Base-by-base conservation (phyloP, 2,797 vertebrate genomes). In the Aphelocoma californica region DNA sequence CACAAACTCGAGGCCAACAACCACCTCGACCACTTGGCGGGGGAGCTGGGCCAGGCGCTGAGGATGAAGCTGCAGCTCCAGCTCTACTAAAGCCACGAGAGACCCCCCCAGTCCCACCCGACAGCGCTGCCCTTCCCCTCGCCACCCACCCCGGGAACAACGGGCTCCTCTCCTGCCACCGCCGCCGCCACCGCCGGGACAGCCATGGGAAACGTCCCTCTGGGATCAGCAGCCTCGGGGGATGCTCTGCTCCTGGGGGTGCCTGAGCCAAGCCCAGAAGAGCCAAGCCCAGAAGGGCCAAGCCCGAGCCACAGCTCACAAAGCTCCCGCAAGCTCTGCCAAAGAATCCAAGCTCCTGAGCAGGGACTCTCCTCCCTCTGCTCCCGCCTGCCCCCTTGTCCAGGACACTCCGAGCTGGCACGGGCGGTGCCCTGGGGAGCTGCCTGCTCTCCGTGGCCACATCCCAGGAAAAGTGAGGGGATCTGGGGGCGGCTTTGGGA, bases 41-140 rank as follows among this genome's bases (percentile, higher is more conserved):
- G 98, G 60, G 98, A 99, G 82, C 97, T 98, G 75, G 98, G 98
- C 93, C 98, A 97, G 58, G 98, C 98, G 34, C 98, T 99, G 96
- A 97, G 98, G 97, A 98, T 99, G 97, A 99, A 98, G 97, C 98
- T 99, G 78, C 98, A 98, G 94, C 97, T 99, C 95, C 98, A 98
- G 94, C 98, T 99, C 98, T 98, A 99, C 97, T 97, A 96, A 88
- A 38, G 8, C 60, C 88, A 1, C 18, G 2, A n/a, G 71, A 85
- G 53, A 58, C 11, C 34, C 48, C 84, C 84, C 90, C 65, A 20
- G 34, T 29, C 71, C 92, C 86, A 56, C 24, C 85, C 91, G 18
- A 65, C 91, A 81, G 87, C 79, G 21, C 91, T 57, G 90, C 71
- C 88, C 91, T 66, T 38, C 42, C 24, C 95, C 81, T 90, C 17